Evolutionary conservation across 2,888 invertebrate species (phyloP).

Genomic region (Andrena marginata): DNA sequence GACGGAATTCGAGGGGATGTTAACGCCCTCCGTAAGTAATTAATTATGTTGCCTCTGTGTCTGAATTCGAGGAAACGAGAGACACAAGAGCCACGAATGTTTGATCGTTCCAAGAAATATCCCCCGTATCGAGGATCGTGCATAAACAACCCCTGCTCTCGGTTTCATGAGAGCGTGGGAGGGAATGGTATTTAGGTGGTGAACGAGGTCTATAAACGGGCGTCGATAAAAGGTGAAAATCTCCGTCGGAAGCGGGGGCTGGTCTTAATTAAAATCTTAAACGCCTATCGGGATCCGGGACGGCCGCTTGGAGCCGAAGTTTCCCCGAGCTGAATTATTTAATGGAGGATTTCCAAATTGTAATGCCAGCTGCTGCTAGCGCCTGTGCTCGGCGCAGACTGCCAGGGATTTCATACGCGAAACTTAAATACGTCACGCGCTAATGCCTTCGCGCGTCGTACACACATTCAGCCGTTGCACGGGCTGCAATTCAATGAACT

Average conservation of each 20-base stretch:
- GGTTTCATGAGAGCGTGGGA: neutral
- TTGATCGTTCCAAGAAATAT: neutral
- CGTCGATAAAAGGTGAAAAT: constrained; percentile 43
- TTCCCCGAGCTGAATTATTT: constrained; percentile 63
- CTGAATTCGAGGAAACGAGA: neutral
- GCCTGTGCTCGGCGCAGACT: constrained; percentile 41
- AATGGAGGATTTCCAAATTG: constrained; percentile 69
- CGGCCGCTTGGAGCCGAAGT: constrained; percentile 43
- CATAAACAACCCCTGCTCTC: neutral
- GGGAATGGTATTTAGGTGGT: constrained; percentile 6
- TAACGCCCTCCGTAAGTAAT: no score
- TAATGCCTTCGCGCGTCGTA: constrained; percentile 58
- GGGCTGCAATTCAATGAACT: constrained; percentile 45
- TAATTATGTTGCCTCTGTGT: no score
- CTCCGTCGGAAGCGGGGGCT: constrained; percentile 19
- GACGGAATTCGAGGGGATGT: no score
- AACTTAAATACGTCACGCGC: constrained; percentile 68
- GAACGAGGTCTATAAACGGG: constrained; percentile 23
- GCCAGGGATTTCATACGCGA: constrained; percentile 61
- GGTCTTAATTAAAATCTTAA: constrained; percentile 70
- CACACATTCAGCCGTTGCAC: constrained; percentile 34
- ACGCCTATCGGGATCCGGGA: constrained; percentile 45
- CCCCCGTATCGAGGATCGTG: neutral
- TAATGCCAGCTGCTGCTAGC: constrained; percentile 70
- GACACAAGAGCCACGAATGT: no score